These are phyloP conservation scores for Euschistus heros DNA, from an alignment of 1,140 invertebrate genomes.

Conservation along the genomic window DNA sequence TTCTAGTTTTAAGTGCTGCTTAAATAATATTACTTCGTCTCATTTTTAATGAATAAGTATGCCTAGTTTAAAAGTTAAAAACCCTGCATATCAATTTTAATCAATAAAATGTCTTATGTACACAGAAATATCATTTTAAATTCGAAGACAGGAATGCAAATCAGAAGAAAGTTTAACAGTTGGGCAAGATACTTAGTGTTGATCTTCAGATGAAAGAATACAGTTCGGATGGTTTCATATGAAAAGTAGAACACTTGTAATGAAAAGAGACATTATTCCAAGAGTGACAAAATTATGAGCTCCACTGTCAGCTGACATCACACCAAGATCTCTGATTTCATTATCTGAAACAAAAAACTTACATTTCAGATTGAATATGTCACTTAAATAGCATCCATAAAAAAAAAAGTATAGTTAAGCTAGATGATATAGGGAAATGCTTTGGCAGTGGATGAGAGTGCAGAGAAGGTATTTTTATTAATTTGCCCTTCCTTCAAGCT, in stretches of 20 bases:
- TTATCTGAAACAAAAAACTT: slow-evolving; percentile 1
- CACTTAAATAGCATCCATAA: too few relatives aligned
- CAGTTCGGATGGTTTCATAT: neutral
- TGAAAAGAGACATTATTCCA: neutral
- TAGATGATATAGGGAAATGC: too few relatives aligned
- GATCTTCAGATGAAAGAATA: neutral
- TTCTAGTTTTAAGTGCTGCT: neutral
- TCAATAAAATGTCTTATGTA: slow-evolving; percentile 2
- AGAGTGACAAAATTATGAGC: neutral
- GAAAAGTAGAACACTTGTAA: neutral
- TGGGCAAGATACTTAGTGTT: neutral
- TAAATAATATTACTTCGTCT: neutral
- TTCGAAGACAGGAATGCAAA: slow-evolving; percentile 6
- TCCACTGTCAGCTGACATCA: slow-evolving; percentile 7
- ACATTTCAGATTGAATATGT: too few relatives aligned
- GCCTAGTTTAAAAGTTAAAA: neutral
- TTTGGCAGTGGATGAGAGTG: too few relatives aligned
- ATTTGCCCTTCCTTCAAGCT: too few relatives aligned
- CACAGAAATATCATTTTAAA: neutral
- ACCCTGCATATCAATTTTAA: slow-evolving; percentile 11
- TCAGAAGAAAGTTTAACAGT: neutral
- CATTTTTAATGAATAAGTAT: neutral
- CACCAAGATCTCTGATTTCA: slow-evolving; percentile 12
- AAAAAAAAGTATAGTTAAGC: too few relatives aligned
- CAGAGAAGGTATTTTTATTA: too few relatives aligned